Conservation (phyloP, 1,140 invertebrate genomes). For the Telenomus remus region DNA sequence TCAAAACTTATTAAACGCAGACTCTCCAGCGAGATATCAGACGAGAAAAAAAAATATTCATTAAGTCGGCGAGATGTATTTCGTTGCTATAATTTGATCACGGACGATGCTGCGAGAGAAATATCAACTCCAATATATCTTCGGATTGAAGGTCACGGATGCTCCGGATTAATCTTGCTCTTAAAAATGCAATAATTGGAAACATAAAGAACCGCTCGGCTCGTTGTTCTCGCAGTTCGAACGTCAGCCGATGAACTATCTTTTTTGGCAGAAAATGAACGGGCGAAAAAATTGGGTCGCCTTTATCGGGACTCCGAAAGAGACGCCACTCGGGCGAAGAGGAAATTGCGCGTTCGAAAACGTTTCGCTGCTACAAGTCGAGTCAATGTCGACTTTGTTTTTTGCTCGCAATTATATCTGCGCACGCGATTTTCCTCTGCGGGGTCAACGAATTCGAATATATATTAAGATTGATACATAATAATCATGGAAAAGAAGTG, state of each 20-base stretch:
- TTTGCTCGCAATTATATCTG: constrained; percentile 36
- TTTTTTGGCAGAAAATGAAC: neutral
- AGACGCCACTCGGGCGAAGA: neutral
- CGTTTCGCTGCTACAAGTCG: constrained; percentile 5
- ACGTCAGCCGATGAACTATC: too few relatives aligned
- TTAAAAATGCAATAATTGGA: constrained; percentile 9
- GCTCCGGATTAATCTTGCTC: constrained; percentile 29
- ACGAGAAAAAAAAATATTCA: too few relatives aligned
- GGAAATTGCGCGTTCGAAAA: constrained; percentile 1
- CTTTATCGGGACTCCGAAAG: constrained; percentile 1
- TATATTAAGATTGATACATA: too few relatives aligned
- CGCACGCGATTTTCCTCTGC: constrained; percentile 55
- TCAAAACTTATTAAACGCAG: too few relatives aligned
- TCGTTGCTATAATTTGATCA: constrained; percentile 26
- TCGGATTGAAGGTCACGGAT: constrained; percentile 33
- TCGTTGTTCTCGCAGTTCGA: too few relatives aligned
- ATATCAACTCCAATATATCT: constrained; percentile 41
- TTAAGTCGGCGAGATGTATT: neutral
- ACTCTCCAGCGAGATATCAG: too few relatives aligned
- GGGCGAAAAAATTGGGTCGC: constrained; percentile 4
- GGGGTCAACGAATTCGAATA: constrained; percentile 68
- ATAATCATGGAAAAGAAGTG: too few relatives aligned
- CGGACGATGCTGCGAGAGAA: constrained; percentile 30
- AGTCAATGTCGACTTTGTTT: constrained; percentile 28
- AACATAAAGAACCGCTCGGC: too few relatives aligned